Evolutionary conservation across 2,797 vertebrate species (phyloP).

Genomic region (Mus spretus): DNA sequence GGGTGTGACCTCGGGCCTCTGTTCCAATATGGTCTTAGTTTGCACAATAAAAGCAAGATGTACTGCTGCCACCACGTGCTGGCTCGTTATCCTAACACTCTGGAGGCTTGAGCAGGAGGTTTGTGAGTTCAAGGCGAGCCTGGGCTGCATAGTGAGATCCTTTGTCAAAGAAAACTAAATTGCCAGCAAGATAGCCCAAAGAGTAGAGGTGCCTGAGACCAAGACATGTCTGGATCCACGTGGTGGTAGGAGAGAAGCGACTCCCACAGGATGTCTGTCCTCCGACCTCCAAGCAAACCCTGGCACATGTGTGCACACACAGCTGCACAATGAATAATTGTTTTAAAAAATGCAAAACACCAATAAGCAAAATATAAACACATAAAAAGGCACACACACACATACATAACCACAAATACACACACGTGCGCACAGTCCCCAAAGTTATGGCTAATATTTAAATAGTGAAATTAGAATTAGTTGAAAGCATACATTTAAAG

Average conservation of each 20-base stretch:
- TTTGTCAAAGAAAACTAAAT: neutral
- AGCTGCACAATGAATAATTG: neutral
- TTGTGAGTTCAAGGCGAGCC: too few species aligned
- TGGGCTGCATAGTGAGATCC: neutral
- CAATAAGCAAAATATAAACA: neutral
- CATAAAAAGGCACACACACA: neutral
- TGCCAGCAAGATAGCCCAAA: neutral
- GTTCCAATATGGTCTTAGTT: neutral
- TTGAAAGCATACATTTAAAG: neutral
- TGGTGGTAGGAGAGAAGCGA: neutral
- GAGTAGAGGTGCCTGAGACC: neutral
- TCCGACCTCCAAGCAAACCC: neutral
- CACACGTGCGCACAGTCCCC: neutral
- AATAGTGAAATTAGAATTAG: conserved; percentile 30
- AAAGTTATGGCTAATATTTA: neutral
- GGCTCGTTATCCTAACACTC: neutral
- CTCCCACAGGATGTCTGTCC: neutral
- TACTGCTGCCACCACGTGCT: neutral
- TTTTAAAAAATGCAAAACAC: neutral
- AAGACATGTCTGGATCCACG: neutral
- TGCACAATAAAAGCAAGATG: neutral
- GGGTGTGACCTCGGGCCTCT: neutral
- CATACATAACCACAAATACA: neutral
- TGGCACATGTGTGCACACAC: neutral
- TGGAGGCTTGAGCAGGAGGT: neutral